These are phyloP conservation scores for Boloria euphrosyne DNA, from an alignment of 2,888 invertebrate species.

Conservation along the genomic window DNA sequence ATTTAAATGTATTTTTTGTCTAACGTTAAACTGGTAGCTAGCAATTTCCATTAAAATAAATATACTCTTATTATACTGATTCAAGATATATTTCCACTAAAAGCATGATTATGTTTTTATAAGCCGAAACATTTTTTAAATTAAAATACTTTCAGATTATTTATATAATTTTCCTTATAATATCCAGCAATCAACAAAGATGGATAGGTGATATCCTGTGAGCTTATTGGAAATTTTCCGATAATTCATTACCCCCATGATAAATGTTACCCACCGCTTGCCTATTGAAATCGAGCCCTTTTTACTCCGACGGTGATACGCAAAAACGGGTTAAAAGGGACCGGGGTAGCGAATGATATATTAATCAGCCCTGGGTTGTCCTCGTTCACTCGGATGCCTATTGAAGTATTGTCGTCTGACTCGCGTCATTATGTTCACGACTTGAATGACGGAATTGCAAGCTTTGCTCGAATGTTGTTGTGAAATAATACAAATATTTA, in stretches of 20 bases:
- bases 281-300: constrained; percentile 75
- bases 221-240: constrained; percentile 70
- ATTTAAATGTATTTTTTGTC: constrained; percentile 8
- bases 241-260: constrained; percentile 80
- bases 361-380: constrained; percentile 75
- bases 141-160: too few relatives aligned
- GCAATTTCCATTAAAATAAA: constrained; percentile 1
- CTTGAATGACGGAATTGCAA: constrained; percentile 19
- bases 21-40: constrained; percentile 8
- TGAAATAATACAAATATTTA: background rate
- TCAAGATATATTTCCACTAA: too few relatives aligned
- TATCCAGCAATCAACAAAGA: constrained; percentile 27
- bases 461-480: constrained; percentile 5
- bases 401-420: constrained; percentile 51
- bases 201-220: constrained; percentile 43
- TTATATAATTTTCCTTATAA: background rate
- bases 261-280: constrained; percentile 72
- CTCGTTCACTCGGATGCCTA: constrained; percentile 55
- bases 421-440: constrained; percentile 41
- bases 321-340: constrained; percentile 75
- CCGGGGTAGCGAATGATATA: constrained; percentile 71
- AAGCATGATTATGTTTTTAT: too few relatives aligned
- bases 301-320: constrained; percentile 79
- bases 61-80: background rate
- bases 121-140: too few relatives aligned